These are phyloP conservation scores for Pluvianellus socialis DNA, from an alignment of 2,113 vertebrate species.

Conservation along the genomic window DNA sequence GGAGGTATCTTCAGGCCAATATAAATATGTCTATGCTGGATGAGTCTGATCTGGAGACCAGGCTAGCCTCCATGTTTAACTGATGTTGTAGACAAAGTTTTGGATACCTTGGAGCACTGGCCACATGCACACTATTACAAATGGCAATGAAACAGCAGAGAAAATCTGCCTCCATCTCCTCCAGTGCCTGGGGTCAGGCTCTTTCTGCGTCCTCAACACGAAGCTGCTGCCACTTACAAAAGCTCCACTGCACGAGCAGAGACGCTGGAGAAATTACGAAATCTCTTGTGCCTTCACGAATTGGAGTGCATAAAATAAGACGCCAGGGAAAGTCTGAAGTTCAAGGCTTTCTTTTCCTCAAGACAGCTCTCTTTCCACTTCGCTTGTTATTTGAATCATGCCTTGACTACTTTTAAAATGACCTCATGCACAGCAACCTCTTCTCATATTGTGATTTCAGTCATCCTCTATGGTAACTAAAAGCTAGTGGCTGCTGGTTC, in stretches of 20 bases:
- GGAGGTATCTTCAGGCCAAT: neutral
- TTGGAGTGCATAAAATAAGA: neutral
- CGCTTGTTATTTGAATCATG: neutral
- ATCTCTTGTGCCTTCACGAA: neutral
- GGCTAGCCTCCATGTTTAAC: neutral
- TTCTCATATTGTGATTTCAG: neutral
- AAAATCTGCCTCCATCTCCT: neutral
- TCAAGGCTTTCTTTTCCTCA: neutral
- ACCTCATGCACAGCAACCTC: neutral
- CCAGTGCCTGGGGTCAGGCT: neutral
- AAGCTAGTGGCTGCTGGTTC: neutral
- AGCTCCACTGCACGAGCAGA: neutral
- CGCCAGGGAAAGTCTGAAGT: neutral
- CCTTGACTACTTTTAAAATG: neutral
- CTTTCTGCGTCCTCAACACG: neutral
- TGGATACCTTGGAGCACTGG: neutral
- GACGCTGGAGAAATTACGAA: neutral
- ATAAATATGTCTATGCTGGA: neutral
- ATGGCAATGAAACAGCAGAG: neutral
- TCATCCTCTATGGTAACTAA: neutral
- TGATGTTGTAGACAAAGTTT: neutral
- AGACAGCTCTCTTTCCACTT: slow-evolving; percentile 7
- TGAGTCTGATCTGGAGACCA: neutral
- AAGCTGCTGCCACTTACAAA: neutral
- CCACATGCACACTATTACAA: neutral